Conservation (phyloP, 2,113 vertebrate genomes). For the Enhydra lutris region DNA sequence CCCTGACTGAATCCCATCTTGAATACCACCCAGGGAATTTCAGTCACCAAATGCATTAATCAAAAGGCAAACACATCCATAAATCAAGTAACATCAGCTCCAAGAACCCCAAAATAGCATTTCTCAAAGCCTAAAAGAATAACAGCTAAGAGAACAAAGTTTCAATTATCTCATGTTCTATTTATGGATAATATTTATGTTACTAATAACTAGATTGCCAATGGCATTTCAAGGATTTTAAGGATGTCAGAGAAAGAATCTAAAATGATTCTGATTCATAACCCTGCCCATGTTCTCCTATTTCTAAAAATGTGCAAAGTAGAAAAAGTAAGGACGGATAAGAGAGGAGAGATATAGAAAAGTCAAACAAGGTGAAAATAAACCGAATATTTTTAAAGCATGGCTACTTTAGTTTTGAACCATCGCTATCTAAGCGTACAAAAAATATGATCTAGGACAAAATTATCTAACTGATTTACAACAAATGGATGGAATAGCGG, state of each 20-base stretch:
- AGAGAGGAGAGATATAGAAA: not conserved
- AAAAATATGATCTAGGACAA: not conserved
- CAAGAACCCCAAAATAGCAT: not conserved
- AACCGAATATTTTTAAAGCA: constrained; percentile 6
- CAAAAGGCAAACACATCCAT: not conserved
- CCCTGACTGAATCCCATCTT: not conserved
- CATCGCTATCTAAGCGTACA: not conserved
- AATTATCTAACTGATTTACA: not conserved
- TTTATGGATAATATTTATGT: constrained; percentile 32
- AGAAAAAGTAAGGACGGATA: not conserved
- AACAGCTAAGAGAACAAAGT: constrained; percentile 13
- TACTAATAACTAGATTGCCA: constrained; percentile 18
- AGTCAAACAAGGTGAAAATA: constrained; percentile 12
- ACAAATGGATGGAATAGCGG: not conserved
- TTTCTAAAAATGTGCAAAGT: constrained; percentile 28
- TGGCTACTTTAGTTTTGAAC: not conserved
- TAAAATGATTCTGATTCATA: constrained; percentile 44
- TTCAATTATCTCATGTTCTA: constrained; percentile 29
- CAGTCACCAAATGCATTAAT: constrained; percentile 6
- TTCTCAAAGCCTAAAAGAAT: constrained; percentile 27
- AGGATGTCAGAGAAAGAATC: not conserved
- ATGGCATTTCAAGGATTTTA: constrained; percentile 40
- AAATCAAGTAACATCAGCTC: not conserved
- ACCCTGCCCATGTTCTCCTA: not conserved
- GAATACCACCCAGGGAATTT: not conserved